These are phyloP conservation scores for Stenoptilia bipunctidactyla DNA, from an alignment of 2,888 invertebrate species.

Conservation along the genomic window DNA sequence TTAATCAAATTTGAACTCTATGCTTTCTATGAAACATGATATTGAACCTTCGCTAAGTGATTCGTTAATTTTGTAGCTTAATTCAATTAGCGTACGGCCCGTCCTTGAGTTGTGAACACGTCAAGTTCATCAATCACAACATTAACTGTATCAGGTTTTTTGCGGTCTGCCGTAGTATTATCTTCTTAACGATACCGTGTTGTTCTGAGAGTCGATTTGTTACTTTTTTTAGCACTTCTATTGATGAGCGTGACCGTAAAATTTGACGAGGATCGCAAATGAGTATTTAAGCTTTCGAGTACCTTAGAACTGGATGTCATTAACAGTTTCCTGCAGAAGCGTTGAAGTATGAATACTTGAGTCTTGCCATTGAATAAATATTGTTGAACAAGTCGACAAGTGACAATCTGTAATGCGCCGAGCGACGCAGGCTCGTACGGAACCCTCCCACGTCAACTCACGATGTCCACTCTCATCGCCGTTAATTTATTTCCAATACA, in stretches of 20 bases:
- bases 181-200: conserved; percentile 33
- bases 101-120: conserved; percentile 23
- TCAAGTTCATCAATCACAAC: conserved; percentile 53
- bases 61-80: conserved; percentile 36
- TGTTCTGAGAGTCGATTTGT: conserved; percentile 33
- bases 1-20: conserved; percentile 30
- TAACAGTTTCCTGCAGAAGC: conserved; percentile 57
- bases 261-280: conserved; percentile 20
- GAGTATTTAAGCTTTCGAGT: conserved; percentile 27
- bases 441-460: conserved; percentile 42
- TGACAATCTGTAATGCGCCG: conserved; percentile 49
- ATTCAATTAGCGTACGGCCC: conserved; percentile 47
- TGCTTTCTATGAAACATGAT: conserved; percentile 12
- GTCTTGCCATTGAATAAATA: conserved; percentile 60
- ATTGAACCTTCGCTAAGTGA: neutral
- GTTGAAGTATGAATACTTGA: conserved; percentile 52
- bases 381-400: conserved; percentile 60
- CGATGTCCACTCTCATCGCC: conserved; percentile 33
- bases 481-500: conserved; percentile 51
- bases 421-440: conserved; percentile 21
- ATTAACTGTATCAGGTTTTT: conserved; percentile 65
- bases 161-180: conserved; percentile 11
- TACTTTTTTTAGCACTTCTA: conserved; percentile 53
- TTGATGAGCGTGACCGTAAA: conserved; percentile 40
- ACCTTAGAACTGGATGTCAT: conserved; percentile 59